Conservation (phyloP, 1,140 invertebrate species). For the Marisa cornuarietis region DNA sequence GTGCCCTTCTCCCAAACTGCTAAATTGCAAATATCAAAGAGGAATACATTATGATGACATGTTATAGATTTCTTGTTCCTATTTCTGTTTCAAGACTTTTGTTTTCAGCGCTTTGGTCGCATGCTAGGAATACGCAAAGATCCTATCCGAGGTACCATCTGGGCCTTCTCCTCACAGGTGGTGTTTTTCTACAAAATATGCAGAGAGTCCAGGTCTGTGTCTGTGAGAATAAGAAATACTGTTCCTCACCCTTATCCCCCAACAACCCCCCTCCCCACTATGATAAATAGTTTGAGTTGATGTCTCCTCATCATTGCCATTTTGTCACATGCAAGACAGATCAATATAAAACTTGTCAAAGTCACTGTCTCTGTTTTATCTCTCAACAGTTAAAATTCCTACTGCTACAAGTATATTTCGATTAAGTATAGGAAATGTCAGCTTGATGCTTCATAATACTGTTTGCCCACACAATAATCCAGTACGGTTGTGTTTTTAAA, state of each 20-base stretch:
- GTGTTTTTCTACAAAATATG: conserved; percentile 88
- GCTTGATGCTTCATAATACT: no score
- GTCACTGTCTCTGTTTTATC: no score
- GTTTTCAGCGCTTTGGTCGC: conserved; percentile 78
- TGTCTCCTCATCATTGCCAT: neutral
- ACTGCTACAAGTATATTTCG: no score
- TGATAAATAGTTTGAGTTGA: neutral
- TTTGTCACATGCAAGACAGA: neutral
- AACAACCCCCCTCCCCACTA: no score
- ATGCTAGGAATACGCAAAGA: conserved; percentile 86
- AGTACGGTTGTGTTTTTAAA: no score
- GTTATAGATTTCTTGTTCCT: neutral
- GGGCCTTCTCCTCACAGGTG: conserved; percentile 81
- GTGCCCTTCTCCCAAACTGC: neutral
- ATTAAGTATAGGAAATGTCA: no score
- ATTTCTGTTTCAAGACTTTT: conserved; percentile 1
- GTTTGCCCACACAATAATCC: no score
- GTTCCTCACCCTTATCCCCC: no score
- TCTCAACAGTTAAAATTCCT: no score
- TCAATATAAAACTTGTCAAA: no score
- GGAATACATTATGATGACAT: neutral
- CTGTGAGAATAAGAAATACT: neutral
- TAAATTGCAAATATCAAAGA: neutral
- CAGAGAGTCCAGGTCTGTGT: conserved; percentile 81
- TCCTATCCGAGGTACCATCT: conserved; percentile 80